Evolutionary conservation across 2,888 invertebrate genomes (phyloP).

Genomic region (Lordiphosa fenestrarum): DNA sequence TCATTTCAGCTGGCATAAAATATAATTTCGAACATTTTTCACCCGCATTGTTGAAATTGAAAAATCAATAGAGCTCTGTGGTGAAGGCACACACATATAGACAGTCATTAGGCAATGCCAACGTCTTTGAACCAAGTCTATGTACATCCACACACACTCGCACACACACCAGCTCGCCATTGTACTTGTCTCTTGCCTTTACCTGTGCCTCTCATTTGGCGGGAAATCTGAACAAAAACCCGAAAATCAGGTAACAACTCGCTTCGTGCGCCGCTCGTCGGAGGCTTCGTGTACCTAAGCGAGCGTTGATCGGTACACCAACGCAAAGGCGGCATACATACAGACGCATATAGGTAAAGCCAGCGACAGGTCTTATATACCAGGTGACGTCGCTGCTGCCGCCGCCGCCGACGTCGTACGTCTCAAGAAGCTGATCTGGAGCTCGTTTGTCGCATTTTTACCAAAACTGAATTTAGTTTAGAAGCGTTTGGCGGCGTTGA

Average conservation of each 20-base stretch:
- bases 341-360: constrained; percentile 11
- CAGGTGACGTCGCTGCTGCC: constrained; percentile 28
- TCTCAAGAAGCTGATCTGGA: constrained; percentile 75
- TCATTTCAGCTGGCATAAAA: constrained; percentile 58
- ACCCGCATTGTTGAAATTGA: constrained; percentile 71
- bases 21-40: constrained; percentile 71
- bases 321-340: constrained; percentile 48
- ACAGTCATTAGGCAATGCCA: constrained; percentile 52
- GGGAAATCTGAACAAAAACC: constrained; percentile 73
- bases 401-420: constrained; percentile 18
- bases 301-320: constrained; percentile 43
- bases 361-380: constrained; percentile 28
- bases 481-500: constrained; percentile 80
- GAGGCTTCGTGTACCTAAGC: constrained; percentile 14
- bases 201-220: constrained; percentile 69
- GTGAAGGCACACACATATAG: constrained; percentile 41
- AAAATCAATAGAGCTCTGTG: constrained; percentile 44
- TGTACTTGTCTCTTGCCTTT: constrained; percentile 64
- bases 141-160: constrained; percentile 53
- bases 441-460: constrained; percentile 78
- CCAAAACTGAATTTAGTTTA: constrained; percentile 80
- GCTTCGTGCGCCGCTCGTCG: constrained; percentile 4
- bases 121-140: constrained; percentile 36
- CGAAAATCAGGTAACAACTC: constrained; percentile 76
- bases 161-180: constrained; percentile 33